phyloP scores from a whole-genome alignment of 2,888 invertebrate species.

The Allacma fusca region DNA sequence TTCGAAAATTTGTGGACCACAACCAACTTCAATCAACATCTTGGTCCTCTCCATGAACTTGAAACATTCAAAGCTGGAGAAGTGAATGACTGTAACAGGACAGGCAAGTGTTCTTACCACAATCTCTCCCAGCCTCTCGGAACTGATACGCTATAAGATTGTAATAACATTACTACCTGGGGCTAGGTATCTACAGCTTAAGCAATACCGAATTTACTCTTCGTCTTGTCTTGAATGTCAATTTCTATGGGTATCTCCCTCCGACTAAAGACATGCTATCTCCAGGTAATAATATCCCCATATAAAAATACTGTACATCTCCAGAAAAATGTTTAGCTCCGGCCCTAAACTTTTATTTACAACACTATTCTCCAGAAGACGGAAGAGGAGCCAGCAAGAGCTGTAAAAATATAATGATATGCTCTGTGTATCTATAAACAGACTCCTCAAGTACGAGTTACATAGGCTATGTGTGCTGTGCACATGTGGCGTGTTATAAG shows the following conservation, averaged over 20 bases:
- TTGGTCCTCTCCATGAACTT: background rate
- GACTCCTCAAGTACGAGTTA: background rate
- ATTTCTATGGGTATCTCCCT: background rate
- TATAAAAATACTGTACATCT: too few relatives aligned
- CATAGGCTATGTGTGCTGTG: background rate
- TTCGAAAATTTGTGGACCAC: too few relatives aligned
- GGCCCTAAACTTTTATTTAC: too few relatives aligned
- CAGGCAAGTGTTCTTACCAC: background rate
- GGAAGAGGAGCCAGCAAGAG: too few relatives aligned
- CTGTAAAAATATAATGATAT: too few relatives aligned
- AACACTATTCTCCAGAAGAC: too few relatives aligned
- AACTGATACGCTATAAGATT: background rate
- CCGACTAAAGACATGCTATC: too few relatives aligned
- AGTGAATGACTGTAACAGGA: background rate
- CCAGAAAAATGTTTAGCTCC: too few relatives aligned
- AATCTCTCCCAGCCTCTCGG: background rate
- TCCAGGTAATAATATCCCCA: too few relatives aligned
- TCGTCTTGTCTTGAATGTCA: slow-evolving; percentile 4
- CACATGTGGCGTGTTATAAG: background rate
- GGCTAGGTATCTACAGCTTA: background rate
- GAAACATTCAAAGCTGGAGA: background rate
- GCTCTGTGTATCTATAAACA: too few relatives aligned
- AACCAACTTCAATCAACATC: too few relatives aligned
- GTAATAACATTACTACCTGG: slow-evolving; percentile 2
- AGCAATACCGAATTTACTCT: background rate